These are phyloP conservation scores for Machimus rusticus DNA, from an alignment of 2,888 invertebrate genomes.

Conservation along the genomic window DNA sequence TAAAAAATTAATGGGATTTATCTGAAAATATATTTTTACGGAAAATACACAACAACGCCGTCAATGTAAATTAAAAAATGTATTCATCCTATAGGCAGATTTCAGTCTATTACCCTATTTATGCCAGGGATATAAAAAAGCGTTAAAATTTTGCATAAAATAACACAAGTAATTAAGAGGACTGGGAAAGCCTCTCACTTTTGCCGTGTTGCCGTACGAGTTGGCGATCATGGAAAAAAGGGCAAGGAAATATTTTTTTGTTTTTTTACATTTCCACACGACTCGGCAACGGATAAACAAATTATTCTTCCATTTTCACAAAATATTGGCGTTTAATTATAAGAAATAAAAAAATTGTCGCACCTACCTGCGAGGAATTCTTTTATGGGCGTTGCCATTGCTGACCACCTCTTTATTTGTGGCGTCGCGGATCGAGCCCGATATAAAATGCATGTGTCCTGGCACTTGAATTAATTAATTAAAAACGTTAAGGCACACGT, in stretches of 20 bases:
- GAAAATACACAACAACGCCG: background rate
- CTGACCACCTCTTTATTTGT: background rate
- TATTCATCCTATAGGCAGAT: background rate
- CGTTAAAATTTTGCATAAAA: background rate
- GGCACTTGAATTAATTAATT: constrained; percentile 11
- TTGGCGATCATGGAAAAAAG: background rate
- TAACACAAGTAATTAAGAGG: background rate
- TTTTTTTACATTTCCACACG: background rate
- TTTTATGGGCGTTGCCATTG: background rate
- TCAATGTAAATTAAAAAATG: background rate
- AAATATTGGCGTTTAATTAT: constrained; percentile 4
- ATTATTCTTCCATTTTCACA: background rate
- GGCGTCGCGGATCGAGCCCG: background rate
- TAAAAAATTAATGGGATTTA: background rate
- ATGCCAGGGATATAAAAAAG: background rate
- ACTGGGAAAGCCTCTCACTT: background rate
- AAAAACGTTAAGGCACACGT: background rate
- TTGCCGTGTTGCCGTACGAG: background rate
- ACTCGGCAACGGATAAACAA: background rate
- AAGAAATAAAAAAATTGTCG: background rate
- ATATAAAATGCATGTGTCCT: background rate
- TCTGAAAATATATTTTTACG: background rate
- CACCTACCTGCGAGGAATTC: constrained; percentile 13
- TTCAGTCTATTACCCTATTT: background rate
- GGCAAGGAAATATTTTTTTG: background rate